These are phyloP conservation scores for Coptodon rendalli DNA, from an alignment of 2,113 vertebrate genomes.

Conservation along the genomic window DNA sequence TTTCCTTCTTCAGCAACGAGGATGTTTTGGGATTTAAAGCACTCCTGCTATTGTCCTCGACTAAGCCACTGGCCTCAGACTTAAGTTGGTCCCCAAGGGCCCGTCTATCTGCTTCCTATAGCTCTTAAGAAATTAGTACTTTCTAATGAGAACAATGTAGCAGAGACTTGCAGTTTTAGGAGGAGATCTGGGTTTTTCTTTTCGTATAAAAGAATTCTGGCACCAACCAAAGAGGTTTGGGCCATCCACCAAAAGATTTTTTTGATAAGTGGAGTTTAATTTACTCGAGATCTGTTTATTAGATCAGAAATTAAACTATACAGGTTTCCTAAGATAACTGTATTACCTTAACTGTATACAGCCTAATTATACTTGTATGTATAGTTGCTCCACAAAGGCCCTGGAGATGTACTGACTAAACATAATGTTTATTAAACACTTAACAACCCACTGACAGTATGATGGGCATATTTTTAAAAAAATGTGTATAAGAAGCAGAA, in stretches of 20 bases:
- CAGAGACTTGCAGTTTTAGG: background rate
- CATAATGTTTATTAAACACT: background rate
- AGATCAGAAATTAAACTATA: background rate
- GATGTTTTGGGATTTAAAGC: background rate
- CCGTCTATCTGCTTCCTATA: background rate
- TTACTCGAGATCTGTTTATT: background rate
- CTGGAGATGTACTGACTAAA: background rate
- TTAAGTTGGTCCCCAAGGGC: background rate
- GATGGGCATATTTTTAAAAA: background rate
- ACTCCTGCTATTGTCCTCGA: background rate
- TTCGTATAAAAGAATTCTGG: background rate
- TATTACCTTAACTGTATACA: background rate
- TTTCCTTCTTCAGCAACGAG: background rate
- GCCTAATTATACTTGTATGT: background rate
- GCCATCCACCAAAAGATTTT: background rate
- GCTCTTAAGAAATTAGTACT: background rate
- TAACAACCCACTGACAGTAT: background rate
- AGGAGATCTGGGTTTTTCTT: background rate
- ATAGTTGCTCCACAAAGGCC: background rate
- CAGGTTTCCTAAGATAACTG: background rate
- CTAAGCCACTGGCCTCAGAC: background rate
- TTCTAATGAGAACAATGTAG: background rate
- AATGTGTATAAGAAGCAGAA: background rate
- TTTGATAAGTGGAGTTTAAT: background rate
- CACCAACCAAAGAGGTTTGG: background rate